A percentile compares a stretch with the other conserved stretches of the same genome.
These are phyloP conservation scores for Halcyon smyrnensis DNA, from an alignment of 2,797 vertebrate species.

Conservation along the genomic window DNA sequence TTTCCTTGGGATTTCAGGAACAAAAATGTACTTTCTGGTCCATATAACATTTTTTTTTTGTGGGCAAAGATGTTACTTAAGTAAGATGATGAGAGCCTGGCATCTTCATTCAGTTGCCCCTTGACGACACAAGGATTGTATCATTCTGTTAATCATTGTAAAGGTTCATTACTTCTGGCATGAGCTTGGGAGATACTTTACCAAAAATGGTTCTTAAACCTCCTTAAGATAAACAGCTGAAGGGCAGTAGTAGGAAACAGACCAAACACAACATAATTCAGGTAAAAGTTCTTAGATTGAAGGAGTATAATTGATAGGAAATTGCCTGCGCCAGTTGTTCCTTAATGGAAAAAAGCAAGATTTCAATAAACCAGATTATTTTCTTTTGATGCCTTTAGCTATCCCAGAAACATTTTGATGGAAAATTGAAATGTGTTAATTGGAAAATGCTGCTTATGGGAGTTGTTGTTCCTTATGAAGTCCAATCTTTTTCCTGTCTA, in stretches of 20 bases:
- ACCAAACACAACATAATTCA: neutral
- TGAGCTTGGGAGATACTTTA: neutral
- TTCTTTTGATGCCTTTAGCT: neutral
- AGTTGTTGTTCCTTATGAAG: neutral
- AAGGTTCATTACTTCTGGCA: neutral
- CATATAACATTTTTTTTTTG: neutral
- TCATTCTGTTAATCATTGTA: neutral
- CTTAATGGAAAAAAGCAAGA: fast-evolving
- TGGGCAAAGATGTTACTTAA: neutral
- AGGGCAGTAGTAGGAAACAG: neutral
- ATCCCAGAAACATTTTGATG: neutral
- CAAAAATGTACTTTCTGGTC: neutral
- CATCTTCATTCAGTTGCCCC: neutral
- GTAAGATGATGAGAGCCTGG: neutral
- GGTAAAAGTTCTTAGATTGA: neutral
- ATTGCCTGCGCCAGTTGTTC: neutral
- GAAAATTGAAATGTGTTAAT: neutral
- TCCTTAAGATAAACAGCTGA: neutral
- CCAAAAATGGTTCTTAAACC: neutral
- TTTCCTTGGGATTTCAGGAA: neutral
- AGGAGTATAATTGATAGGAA: neutral
- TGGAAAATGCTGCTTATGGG: neutral
- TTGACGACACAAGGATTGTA: neutral
- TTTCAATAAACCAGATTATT: neutral
- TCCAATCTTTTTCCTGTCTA: neutral